A percentile compares a stretch with the other conserved stretches of the same genome.
Evolutionary conservation across 2,888 invertebrate species (phyloP).

Genomic region (Therioaphis trifolii): DNA sequence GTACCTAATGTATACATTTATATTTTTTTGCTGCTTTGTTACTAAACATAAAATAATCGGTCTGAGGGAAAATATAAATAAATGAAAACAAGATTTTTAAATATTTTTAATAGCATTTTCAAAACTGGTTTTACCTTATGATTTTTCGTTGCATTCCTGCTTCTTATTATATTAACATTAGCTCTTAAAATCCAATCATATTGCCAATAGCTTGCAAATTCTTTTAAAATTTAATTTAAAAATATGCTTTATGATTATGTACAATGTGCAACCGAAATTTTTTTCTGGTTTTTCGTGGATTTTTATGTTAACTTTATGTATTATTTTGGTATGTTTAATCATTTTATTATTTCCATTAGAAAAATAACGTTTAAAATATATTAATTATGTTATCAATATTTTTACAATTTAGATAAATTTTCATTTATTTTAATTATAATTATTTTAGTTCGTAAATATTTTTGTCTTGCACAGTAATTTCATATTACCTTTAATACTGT

Average conservation of each 20-base stretch:
- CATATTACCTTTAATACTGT: too few species aligned
- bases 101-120: conserved; percentile 21
- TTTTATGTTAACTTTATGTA: background rate
- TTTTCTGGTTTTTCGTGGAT: background rate
- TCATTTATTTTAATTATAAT: too few species aligned
- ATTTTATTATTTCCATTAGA: background rate
- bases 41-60: background rate
- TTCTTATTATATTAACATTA: conserved; percentile 15
- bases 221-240: too few species aligned
- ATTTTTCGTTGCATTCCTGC: conserved; percentile 24
- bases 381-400: background rate
- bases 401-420: too few species aligned
- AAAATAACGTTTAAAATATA: background rate
- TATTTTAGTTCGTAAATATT: too few species aligned
- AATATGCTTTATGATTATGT: background rate
- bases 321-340: background rate
- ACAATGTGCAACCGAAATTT: background rate
- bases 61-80: background rate
- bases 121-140: conserved; percentile 52
- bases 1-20: background rate
- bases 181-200: background rate
- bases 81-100: conserved; percentile 41
- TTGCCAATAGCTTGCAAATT: background rate
- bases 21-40: background rate
- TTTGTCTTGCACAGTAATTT: too few species aligned